Percentiles rank a stretch among this genome's conserved stretches.
phyloP scores from a whole-genome alignment of 2,888 invertebrate genomes.

The Drosophila dives region DNA sequence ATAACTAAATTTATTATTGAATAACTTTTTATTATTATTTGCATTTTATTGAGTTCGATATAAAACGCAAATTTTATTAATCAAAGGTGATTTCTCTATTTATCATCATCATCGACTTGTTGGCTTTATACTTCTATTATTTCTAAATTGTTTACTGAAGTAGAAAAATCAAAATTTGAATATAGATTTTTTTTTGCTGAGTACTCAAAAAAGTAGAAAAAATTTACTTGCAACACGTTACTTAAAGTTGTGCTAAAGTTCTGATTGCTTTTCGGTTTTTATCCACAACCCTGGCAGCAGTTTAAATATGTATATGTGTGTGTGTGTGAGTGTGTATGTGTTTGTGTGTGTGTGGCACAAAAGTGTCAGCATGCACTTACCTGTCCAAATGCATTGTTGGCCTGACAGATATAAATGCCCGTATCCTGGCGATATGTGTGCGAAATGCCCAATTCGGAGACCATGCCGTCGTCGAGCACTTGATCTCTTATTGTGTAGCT shows the following conservation, averaged over 20 bases:
- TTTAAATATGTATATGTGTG: background rate
- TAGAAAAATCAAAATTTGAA: background rate
- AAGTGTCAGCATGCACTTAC: slow-evolving; percentile 85
- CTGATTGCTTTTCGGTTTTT: slow-evolving; percentile 19
- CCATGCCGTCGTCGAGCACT: slow-evolving; percentile 91
- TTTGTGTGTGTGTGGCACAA: slow-evolving; percentile 47
- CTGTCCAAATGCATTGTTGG: slow-evolving; percentile 95
- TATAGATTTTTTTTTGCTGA: background rate
- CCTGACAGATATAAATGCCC: slow-evolving; percentile 94
- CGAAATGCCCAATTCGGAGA: slow-evolving; percentile 93
- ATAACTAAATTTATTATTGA: background rate
- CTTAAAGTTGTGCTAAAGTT: slow-evolving; percentile 15
- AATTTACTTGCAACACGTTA: slow-evolving; percentile 10
- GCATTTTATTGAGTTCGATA: background rate
- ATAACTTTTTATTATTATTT: background rate
- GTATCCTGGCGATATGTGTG: slow-evolving; percentile 95
- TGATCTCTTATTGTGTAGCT: slow-evolving; percentile 91
- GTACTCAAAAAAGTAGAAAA: background rate
- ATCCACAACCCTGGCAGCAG: slow-evolving; percentile 4
- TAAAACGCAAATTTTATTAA: background rate
- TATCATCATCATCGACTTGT: background rate
- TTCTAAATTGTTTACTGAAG: background rate
- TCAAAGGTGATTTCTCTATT: background rate
- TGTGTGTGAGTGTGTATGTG: slow-evolving; percentile 23
- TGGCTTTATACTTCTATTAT: background rate